Conservation (phyloP, 2,888 invertebrate genomes). For the Acleris emargana region DNA sequence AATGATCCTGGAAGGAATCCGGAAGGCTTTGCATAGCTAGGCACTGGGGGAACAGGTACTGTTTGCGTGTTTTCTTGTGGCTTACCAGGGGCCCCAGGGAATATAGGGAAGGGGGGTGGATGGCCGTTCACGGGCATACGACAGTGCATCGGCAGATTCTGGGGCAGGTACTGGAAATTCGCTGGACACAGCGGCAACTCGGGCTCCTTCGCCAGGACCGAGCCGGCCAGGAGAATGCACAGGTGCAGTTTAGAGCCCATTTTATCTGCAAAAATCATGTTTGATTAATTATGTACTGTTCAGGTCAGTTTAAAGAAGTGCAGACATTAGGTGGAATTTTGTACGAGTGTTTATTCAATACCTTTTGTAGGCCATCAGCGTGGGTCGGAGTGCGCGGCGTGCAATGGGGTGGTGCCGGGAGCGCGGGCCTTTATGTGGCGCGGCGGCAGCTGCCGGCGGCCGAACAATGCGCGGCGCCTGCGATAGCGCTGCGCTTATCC, state of each 20-base stretch:
- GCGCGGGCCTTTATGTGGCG: no score
- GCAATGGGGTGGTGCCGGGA: no score
- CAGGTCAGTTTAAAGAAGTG: not conserved
- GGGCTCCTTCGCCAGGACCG: slow-evolving; percentile 49
- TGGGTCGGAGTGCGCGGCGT: no score
- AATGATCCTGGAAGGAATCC: slow-evolving; percentile 37
- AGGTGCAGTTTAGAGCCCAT: slow-evolving; percentile 46
- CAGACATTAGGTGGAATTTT: not conserved
- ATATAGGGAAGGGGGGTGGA: slow-evolving; percentile 44
- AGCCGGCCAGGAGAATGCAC: slow-evolving; percentile 43
- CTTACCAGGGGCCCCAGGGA: slow-evolving; percentile 48
- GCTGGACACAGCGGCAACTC: slow-evolving; percentile 70
- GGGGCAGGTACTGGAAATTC: slow-evolving; percentile 65
- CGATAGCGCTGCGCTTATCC: no score
- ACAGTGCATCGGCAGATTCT: slow-evolving; percentile 74
- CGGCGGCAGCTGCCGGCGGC: no score
- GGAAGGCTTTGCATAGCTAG: slow-evolving; percentile 36
- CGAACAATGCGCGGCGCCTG: no score
- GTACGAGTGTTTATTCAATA: no score
- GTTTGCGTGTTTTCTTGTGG: slow-evolving; percentile 47
- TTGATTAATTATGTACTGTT: slow-evolving; percentile 15
- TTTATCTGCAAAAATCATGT: slow-evolving; percentile 48
- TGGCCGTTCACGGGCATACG: slow-evolving; percentile 37
- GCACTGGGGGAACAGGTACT: slow-evolving; percentile 46
- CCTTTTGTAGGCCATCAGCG: no score